These are phyloP conservation scores for Nomada goodeniana DNA, from an alignment of 2,888 invertebrate species.

Conservation along the genomic window DNA sequence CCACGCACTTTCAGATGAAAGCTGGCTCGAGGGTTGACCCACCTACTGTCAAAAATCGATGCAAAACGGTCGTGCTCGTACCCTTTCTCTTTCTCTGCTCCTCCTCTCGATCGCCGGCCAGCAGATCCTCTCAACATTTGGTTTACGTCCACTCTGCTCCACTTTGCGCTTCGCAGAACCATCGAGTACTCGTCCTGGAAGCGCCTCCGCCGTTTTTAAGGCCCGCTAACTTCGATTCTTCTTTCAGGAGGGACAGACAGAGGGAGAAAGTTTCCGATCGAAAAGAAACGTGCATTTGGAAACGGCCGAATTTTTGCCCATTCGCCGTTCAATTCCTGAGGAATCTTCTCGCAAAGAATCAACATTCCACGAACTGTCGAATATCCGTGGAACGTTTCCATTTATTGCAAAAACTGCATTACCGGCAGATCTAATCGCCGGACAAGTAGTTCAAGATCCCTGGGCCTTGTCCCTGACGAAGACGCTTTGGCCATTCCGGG, in stretches of 20 bases:
- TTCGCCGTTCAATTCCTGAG: neutral
- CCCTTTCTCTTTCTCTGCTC: constrained; percentile 48
- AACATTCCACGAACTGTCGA: neutral
- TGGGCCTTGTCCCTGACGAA: neutral
- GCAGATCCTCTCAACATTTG: neutral
- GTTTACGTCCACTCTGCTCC: constrained; percentile 19
- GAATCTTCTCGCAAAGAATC: neutral
- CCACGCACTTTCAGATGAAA: constrained; percentile 56
- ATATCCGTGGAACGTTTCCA: no score
- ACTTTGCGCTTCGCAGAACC: neutral
- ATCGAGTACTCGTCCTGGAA: neutral
- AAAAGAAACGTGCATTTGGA: neutral
- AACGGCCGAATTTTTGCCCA: neutral
- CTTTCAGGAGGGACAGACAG: neutral
- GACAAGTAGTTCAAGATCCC: neutral
- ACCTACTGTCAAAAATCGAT: constrained; percentile 50
- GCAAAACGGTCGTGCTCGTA: neutral
- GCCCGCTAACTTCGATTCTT: neutral
- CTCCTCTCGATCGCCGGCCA: neutral
- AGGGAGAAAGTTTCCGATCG: no score
- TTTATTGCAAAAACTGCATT: neutral
- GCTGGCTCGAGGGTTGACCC: constrained; percentile 42
- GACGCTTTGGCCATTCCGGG: neutral
- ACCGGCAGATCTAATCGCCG: neutral
- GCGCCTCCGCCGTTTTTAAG: no score